phyloP scores from a whole-genome alignment of 2,113 vertebrate genomes.

The Laticauda laticaudata region DNA sequence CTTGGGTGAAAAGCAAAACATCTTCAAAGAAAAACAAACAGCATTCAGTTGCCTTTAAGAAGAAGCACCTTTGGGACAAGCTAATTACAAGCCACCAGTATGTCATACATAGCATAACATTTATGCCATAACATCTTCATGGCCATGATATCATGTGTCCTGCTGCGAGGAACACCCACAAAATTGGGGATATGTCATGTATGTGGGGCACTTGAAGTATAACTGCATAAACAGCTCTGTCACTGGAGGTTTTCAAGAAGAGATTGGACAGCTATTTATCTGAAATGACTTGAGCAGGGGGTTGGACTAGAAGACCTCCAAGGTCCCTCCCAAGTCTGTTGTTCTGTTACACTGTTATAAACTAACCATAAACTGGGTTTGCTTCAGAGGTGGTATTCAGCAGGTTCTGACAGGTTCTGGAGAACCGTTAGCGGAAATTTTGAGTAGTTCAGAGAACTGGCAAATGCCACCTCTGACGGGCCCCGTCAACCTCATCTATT shows the following conservation, averaged over 20 bases:
- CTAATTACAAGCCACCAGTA: not conserved
- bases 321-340: too few relatives aligned
- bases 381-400: too few relatives aligned
- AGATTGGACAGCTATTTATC: not conserved
- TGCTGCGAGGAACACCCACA: not conserved
- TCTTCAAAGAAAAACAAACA: not conserved
- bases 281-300: not conserved
- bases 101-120: not conserved
- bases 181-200: not conserved
- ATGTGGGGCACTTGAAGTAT: not conserved
- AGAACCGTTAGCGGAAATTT: too few relatives aligned
- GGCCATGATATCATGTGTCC: not conserved
- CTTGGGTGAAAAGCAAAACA: not conserved
- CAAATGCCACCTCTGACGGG: too few relatives aligned
- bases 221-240: not conserved
- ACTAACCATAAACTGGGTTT: not conserved
- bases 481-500: too few relatives aligned
- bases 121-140: not conserved
- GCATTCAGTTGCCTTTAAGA: not conserved
- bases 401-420: too few relatives aligned
- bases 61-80: not conserved
- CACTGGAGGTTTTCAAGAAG: not conserved
- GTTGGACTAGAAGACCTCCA: too few relatives aligned
- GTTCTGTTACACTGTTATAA: too few relatives aligned
- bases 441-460: too few relatives aligned